phyloP scores from a whole-genome alignment of 1,140 invertebrate genomes.

The Planococcus citri region DNA sequence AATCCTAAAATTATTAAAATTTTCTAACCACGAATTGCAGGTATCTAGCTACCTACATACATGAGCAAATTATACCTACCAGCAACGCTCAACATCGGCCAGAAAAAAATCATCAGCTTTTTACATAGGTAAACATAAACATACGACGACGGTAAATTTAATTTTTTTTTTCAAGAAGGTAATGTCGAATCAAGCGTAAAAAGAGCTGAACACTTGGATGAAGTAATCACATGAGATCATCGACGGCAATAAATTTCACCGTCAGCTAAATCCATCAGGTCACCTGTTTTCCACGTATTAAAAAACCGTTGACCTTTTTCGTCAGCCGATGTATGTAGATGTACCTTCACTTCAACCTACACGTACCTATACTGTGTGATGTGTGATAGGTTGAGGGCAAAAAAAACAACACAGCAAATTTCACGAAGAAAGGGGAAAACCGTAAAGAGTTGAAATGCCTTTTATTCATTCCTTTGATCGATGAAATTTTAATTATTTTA shows the following conservation, averaged over 20 bases:
- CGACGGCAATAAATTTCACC: conserved; percentile 11
- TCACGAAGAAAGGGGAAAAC: neutral
- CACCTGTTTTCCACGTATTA: conserved; percentile 11
- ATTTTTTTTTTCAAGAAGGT: conserved; percentile 13
- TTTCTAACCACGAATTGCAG: no score
- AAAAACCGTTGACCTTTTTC: conserved; percentile 10
- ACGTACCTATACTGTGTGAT: no score
- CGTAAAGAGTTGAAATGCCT: neutral
- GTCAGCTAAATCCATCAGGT: conserved; percentile 16
- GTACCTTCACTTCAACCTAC: no score
- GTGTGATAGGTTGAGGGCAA: neutral
- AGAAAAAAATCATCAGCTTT: neutral
- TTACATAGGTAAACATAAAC: no score
- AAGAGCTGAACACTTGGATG: conserved; percentile 16
- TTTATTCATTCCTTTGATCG: neutral
- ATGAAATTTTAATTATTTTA: neutral
- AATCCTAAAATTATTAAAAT: no score
- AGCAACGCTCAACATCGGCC: no score
- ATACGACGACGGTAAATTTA: neutral
- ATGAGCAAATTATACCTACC: no score
- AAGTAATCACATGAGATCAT: conserved; percentile 20
- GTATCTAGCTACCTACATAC: no score
- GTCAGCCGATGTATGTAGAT: neutral
- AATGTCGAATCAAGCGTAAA: conserved; percentile 11
- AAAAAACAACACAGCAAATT: conserved; percentile 1